These are phyloP conservation scores for Carlito syrichta DNA, from an alignment of 2,113 vertebrate species.

Conservation along the genomic window DNA sequence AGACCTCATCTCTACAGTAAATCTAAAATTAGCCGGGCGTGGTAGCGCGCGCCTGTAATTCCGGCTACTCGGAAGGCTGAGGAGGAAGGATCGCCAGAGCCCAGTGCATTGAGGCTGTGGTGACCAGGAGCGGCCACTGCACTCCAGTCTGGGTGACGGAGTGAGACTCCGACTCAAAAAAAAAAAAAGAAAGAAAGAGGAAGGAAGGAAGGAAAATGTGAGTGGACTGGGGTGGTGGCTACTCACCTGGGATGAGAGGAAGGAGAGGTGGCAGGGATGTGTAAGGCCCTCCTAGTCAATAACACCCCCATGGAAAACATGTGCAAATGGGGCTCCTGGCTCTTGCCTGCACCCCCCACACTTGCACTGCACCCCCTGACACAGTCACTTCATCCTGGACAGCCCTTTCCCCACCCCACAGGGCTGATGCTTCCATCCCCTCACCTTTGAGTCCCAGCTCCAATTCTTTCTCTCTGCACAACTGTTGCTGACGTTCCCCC, in stretches of 20 bases:
- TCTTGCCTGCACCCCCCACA: rapidly evolving
- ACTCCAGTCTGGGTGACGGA: too few species aligned
- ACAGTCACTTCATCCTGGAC: background rate
- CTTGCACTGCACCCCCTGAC: background rate
- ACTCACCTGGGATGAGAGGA: background rate
- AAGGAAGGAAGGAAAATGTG: too few species aligned
- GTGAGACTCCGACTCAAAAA: too few species aligned
- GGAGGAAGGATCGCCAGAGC: too few species aligned
- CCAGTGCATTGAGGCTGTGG: too few species aligned
- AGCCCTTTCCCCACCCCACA: background rate
- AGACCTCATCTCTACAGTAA: too few species aligned
- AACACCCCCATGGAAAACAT: background rate
- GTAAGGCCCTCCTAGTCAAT: background rate
- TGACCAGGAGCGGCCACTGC: too few species aligned
- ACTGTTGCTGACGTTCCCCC: background rate
- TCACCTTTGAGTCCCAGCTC: background rate
- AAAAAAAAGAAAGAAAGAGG: too few species aligned
- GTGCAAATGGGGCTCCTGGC: background rate
- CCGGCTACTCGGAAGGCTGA: too few species aligned
- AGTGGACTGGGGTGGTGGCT: background rate
- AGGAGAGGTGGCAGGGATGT: too few species aligned
- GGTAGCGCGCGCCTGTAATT: too few species aligned
- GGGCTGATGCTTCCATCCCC: background rate
- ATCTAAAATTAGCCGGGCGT: too few species aligned
- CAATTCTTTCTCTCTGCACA: background rate